Percentiles rank a stretch among this genome's conserved stretches.
Evolutionary conservation across 64 coral and sea anemone species (phyloP).

Genomic region (Montipora cactus): DNA sequence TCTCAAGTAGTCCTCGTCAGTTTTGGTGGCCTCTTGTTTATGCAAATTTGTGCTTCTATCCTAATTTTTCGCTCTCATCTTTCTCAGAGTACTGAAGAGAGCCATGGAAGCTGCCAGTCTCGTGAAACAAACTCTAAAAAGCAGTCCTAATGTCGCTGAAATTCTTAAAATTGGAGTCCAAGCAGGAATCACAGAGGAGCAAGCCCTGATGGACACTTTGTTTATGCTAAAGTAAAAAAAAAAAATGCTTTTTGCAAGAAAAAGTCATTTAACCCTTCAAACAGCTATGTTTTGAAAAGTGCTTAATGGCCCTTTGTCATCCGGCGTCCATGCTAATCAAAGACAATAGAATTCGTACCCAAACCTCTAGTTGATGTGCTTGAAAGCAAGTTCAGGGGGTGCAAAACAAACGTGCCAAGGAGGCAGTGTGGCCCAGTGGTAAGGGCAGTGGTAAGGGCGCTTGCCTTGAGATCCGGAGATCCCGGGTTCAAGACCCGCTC

Average conservation of each 20-base stretch:
- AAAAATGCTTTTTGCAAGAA: background rate
- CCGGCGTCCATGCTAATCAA: too few relatives aligned
- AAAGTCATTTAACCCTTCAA: background rate
- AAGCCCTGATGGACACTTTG: constrained; percentile 77
- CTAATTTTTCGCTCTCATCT: background rate
- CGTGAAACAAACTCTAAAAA: constrained; percentile 17
- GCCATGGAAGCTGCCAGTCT: background rate
- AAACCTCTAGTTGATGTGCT: too few relatives aligned
- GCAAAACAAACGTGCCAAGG: too few relatives aligned
- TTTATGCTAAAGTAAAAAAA: constrained; percentile 93
- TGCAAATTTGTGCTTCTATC: too few relatives aligned
- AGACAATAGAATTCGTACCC: too few relatives aligned
- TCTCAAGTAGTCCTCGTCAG: background rate
- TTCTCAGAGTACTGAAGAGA: background rate
- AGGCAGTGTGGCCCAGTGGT: too few relatives aligned
- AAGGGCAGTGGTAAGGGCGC: too few relatives aligned
- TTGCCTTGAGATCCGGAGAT: too few relatives aligned
- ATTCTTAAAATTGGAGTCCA: constrained; percentile 38
- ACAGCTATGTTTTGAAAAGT: background rate
- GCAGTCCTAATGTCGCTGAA: background rate
- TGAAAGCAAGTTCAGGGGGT: too few relatives aligned
- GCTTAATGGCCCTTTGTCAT: too few relatives aligned
- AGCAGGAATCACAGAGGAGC: constrained; percentile 74
- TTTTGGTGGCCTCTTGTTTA: too few relatives aligned
- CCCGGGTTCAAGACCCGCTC: too few relatives aligned